Evolutionary conservation across 1,140 invertebrate genomes (phyloP), one percentile per base, ranked within the genome.

Genomic region (Drosophila nikananu): DNA sequence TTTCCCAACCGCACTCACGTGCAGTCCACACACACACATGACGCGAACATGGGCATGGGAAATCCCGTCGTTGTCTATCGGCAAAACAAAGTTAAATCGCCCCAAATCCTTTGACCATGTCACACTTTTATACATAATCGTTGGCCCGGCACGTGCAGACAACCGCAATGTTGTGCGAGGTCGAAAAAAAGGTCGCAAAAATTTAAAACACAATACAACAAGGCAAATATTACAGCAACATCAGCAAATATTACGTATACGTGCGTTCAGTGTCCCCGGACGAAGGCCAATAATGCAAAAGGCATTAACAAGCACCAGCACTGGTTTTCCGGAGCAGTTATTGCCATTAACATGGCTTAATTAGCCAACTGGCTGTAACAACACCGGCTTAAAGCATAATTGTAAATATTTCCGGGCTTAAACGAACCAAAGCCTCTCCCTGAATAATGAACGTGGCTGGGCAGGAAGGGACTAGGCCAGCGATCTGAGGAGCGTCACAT

Each of bases 301-400:
- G 66, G 71, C 58, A 86, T 90, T 91, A 82, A 91, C 78, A 73
- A 78, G 58, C 58, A 39, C 37, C 37, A 19, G 62, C 68, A 60
- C 71, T 71, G 86, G 82, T 83, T 86, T 86, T 71, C 76, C 75
- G 42, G 32, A 32, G 51, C 52, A 66, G 49, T 61, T 67, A 61
- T 78, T 52, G 63, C 70, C 74, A 86, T 87, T 86, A 86, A 86
- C 80, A 82, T 68, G 82, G 79, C 83, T 86, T 86, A 87, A 86
- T 87, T 87, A 87, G 78, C 70, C 25, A 79, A 81, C 59, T 81
- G 74, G 82, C 72, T 84, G 80, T 86, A 80, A 81, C 59, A 64
- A 44, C 66, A 64, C 44, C 54, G 71, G 77, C 77, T 89, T 81
- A 79, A 86, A 89, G 78, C 68, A 65, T 82, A 74, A 86, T 82